Percentiles rank a stretch among this genome's conserved stretches.
Evolutionary conservation across 2,888 invertebrate species (phyloP).

Genomic region (Eumacrocentrus americanus): DNA sequence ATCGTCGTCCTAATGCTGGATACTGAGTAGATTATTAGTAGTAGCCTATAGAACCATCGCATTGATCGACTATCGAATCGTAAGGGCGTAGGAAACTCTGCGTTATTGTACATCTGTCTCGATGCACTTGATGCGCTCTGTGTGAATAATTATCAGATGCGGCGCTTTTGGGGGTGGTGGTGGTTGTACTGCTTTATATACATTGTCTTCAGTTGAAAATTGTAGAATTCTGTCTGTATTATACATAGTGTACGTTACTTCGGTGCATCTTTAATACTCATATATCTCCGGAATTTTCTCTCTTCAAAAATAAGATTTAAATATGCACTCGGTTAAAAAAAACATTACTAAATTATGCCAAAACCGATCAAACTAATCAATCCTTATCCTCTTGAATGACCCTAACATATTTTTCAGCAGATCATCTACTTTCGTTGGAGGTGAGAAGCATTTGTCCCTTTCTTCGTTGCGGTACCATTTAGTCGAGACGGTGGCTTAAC

Average conservation of each 20-base stretch:
- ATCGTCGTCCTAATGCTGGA: slow-evolving; percentile 15
- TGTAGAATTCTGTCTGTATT: background rate
- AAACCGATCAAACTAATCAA: background rate
- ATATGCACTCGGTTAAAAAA: too few relatives aligned
- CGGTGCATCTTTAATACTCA: too few relatives aligned
- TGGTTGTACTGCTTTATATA: background rate
- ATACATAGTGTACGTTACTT: background rate
- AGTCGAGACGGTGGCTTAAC: slow-evolving; percentile 40
- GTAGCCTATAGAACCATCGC: background rate
- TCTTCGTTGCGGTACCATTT: slow-evolving; percentile 41
- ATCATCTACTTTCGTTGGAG: slow-evolving; percentile 57
- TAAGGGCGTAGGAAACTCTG: slow-evolving; percentile 6
- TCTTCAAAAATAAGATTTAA: too few relatives aligned
- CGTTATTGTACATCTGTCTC: background rate
- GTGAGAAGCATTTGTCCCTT: slow-evolving; percentile 43
- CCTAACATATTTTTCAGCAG: slow-evolving; percentile 41
- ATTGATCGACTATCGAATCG: slow-evolving; percentile 11
- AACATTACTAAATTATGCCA: background rate
- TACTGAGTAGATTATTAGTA: slow-evolving; percentile 11
- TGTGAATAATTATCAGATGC: background rate
- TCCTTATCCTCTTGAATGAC: background rate
- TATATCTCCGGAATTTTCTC: too few relatives aligned
- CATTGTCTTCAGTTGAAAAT: background rate
- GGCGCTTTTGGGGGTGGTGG: background rate
- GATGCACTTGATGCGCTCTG: background rate